Evolutionary conservation across 2,113 vertebrate genomes (phyloP).

Genomic region (Crocuta crocuta): DNA sequence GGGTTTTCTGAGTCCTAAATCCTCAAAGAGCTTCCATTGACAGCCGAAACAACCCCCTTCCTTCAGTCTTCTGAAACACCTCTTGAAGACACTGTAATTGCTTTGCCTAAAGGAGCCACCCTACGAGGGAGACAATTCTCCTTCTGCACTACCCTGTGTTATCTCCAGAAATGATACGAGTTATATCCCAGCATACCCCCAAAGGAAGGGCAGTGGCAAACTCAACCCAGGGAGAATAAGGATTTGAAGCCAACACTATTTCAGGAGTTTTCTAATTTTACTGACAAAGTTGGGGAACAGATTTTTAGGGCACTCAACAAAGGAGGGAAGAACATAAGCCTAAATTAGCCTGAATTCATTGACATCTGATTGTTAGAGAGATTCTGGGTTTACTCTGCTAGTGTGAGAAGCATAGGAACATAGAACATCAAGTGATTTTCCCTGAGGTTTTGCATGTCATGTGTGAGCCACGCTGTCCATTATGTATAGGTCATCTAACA

Average conservation of each 20-base stretch:
- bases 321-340: background rate
- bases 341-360: background rate
- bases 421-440: background rate
- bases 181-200: background rate
- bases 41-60: background rate
- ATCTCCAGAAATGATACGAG: background rate
- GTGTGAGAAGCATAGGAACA: background rate
- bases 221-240: background rate
- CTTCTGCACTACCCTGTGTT: rapidly evolving
- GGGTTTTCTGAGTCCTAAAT: background rate
- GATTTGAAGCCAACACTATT: background rate
- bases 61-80: background rate
- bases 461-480: background rate
- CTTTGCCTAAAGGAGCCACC: background rate
- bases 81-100: background rate
- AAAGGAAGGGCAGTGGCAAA: background rate
- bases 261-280: background rate
- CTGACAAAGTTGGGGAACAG: background rate
- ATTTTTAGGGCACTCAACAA: background rate
- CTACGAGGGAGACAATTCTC: background rate
- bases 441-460: background rate
- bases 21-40: background rate
- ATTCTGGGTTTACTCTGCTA: background rate
- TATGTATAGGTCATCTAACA: background rate
- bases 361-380: background rate